Base-by-base conservation (phyloP, 2,797 vertebrate species). In the Acrocephalus scirpaceus region DNA sequence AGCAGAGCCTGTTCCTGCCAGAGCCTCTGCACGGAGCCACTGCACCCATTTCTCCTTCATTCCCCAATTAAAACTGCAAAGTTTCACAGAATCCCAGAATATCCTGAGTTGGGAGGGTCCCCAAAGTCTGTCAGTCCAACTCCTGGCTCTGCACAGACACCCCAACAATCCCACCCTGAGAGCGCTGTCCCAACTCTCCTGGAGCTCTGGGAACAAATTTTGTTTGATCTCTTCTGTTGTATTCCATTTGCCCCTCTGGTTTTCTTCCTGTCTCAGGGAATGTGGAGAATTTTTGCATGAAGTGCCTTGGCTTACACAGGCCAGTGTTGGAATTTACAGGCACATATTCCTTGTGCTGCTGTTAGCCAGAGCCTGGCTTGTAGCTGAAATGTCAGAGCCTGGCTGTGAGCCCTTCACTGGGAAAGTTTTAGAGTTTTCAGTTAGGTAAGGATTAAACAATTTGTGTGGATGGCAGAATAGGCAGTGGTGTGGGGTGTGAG, bases 151-250 rank as follows among this genome's bases (percentile, higher is more conserved):
- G 29, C 61, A 53, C 23, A 51, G 29, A 14, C 29, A 27, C 26
- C 56, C 36, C 36, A 50, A 0, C 27, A 62, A 29, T 75, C 34
- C 78, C 62, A 56, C 30, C 42, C 56, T 62, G 48, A 20, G 13
- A 32, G 9, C 0, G 0, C 22, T 88, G 69, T n/a, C 61, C n/a
- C 66, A 66, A 11, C 0, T 0, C 47, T 47, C 5, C 70, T 47
- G 22, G 47, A 69, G 42, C 48, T 82, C 32, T 82, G 56, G 11
- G n/a, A 27, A 6, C 42, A 54, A 75, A 48, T 27, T 19, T 11
- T 13, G 26, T 60, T 74, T 61, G 17, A 19, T 61, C 36, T 54
- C 13, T 32, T 48, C 62, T 67, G 12, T 36, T 74, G 9, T 22
- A 1, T 93, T 88, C 73, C 47, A 19, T 69, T 30, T 21, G 3